Evolutionary conservation across 2,888 invertebrate species (phyloP), one percentile per base, ranked within the genome.

Genomic region (Temnothorax rugatulus): DNA sequence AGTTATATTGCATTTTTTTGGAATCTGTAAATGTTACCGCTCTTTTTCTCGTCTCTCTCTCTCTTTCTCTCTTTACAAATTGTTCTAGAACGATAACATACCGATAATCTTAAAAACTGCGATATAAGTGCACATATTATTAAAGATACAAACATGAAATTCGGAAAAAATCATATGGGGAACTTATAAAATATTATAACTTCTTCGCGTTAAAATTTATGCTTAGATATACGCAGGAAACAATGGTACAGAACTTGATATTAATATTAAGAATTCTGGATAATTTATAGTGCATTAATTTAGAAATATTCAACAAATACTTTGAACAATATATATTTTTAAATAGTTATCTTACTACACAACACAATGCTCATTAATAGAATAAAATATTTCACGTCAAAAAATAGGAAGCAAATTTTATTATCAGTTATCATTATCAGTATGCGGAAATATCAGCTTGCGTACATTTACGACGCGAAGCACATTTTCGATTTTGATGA

Each of bases 401-500:
- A 7, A 38, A 38, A 50, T 21, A 15, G 44, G 29, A 59, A n/a
- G 4, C 9, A 29, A 61, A 18, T 38, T 75, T 54, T 1, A 25
- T 64, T 11, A 11, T 52, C 47, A 21, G 38, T 52, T 21, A 25
- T 64, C 50, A 38, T 76, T 54, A 77, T 64, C 76, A 41, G 15
- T n/a, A 5, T 18, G 18, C 15, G 29, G 25, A 41, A 44, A n/a
- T 29, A n/a, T 9, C n/a, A 68, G 11, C 71, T 18, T 41, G 34
- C 15, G 44, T 44, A 18, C 15, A 44, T 44, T 38, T 41, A 44
- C 61, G 41, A 29, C n/a, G 18, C 64, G 25, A 11, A 3, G 18
- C 54, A 54, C 25, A 57, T 44, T 44, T 68, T 68, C 44, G 68
- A 44, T 41, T 68, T 50, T 50, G 50, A 68, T 77, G 68, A 64